A percentile compares a stretch with the other conserved stretches of the same genome.
Evolutionary conservation across 1,140 invertebrate species (phyloP).

Genomic region (Samia ricini): DNA sequence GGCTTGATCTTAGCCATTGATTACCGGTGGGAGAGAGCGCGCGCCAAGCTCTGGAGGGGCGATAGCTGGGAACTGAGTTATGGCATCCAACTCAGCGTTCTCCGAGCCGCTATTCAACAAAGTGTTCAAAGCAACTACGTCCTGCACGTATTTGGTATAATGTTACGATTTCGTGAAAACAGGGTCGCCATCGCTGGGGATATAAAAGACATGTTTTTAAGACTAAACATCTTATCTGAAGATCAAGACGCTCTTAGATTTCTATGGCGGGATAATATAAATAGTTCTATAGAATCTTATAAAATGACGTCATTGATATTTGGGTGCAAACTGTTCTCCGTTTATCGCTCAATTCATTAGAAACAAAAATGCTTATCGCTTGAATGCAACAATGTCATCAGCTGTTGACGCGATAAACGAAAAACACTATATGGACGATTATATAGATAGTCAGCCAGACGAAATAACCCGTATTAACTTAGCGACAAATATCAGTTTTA

Average conservation of each 20-base stretch:
- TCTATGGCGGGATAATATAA: slow-evolving; percentile 11
- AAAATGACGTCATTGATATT: slow-evolving; percentile 25
- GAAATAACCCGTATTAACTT: slow-evolving; percentile 27
- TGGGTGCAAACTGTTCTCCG: slow-evolving; percentile 19
- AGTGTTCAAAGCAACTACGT: too few relatives aligned
- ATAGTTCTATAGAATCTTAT: slow-evolving; percentile 6
- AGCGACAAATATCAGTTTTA: slow-evolving; percentile 27
- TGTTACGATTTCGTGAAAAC: slow-evolving; percentile 21
- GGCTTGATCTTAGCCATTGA: too few relatives aligned
- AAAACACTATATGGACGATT: slow-evolving; percentile 57
- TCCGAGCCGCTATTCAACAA: too few relatives aligned
- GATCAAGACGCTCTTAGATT: slow-evolving; percentile 16
- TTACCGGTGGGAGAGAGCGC: too few relatives aligned
- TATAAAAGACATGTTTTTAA: slow-evolving; percentile 24
- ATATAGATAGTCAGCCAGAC: slow-evolving; percentile 36
- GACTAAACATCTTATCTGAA: slow-evolving; percentile 13
- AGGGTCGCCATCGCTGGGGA: slow-evolving; percentile 21
- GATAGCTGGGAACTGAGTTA: too few relatives aligned
- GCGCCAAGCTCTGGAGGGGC: too few relatives aligned
- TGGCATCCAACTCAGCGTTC: too few relatives aligned
- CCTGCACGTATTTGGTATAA: slow-evolving; percentile 23
- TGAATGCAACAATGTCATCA: slow-evolving; percentile 17
- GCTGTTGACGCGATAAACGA: slow-evolving; percentile 35
- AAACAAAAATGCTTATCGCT: slow-evolving; percentile 26
- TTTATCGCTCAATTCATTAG: slow-evolving; percentile 26